Conservation (phyloP, 2,888 invertebrate species). For the Xanthorhoe designata region DNA sequence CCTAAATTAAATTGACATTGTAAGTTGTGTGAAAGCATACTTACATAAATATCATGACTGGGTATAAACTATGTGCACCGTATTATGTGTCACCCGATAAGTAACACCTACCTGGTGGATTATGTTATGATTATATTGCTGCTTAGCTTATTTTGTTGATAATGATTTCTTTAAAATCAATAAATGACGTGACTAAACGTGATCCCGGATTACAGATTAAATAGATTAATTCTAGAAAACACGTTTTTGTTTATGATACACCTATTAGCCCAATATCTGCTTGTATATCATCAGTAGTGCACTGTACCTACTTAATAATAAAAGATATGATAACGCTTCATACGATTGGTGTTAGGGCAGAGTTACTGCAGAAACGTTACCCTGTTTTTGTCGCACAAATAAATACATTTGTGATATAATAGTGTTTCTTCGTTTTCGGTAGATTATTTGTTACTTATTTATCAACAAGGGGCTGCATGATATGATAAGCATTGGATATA, state of each 20-base stretch:
- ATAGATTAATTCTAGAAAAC: not conserved
- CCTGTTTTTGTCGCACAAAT: no score
- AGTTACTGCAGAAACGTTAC: no score
- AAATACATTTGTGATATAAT: no score
- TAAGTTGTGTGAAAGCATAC: not conserved
- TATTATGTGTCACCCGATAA: not conserved
- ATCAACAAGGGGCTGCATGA: not conserved
- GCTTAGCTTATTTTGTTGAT: not conserved
- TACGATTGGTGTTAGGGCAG: no score
- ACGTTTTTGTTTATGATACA: not conserved
- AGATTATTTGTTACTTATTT: no score
- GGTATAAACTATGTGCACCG: not conserved
- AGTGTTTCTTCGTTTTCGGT: no score
- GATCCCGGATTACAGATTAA: constrained; percentile 4
- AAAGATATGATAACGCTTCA: no score
- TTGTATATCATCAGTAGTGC: no score
- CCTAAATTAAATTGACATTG: no score
- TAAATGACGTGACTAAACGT: not conserved
- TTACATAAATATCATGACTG: not conserved
- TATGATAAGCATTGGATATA: constrained; percentile 14
- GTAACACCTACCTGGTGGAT: not conserved
- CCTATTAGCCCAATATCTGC: not conserved
- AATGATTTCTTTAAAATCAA: not conserved
- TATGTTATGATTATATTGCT: not conserved
- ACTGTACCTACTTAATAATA: no score